These are phyloP conservation scores for Drosophila subpulchrella DNA, from an alignment of 1,140 invertebrate species.

Conservation along the genomic window DNA sequence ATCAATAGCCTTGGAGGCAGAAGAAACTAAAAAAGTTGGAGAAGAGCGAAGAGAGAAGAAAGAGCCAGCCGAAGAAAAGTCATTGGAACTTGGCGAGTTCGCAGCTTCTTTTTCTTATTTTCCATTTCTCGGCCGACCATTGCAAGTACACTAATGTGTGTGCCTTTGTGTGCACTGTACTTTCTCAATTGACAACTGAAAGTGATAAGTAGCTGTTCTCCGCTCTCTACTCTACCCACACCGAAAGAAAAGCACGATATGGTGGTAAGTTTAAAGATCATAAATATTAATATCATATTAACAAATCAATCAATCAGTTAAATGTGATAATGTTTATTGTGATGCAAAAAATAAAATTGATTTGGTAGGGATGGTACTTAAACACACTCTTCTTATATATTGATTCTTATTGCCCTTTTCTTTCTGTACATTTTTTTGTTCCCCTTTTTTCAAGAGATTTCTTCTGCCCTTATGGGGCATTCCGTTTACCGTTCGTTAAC, in stretches of 20 bases:
- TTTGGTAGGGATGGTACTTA: too few relatives aligned
- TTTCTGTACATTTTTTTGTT: background rate
- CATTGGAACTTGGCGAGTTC: constrained; percentile 34
- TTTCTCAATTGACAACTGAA: constrained; percentile 62
- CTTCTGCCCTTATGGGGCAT: constrained; percentile 2
- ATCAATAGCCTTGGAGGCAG: constrained; percentile 22
- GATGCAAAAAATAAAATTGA: too few relatives aligned
- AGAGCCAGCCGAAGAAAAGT: constrained; percentile 15
- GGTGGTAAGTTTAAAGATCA: background rate
- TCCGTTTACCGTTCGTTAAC: constrained; percentile 5
- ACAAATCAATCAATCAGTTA: too few relatives aligned
- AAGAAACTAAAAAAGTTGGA: background rate
- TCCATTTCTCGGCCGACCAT: constrained; percentile 13
- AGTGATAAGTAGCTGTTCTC: constrained; percentile 32
- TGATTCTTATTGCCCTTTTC: background rate
- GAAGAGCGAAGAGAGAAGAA: background rate
- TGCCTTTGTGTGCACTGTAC: constrained; percentile 30
- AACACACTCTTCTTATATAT: background rate
- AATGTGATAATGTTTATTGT: too few relatives aligned
- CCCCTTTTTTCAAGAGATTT: background rate
- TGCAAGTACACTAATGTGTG: constrained; percentile 4
- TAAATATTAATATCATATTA: too few relatives aligned
- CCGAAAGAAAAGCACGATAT: background rate
- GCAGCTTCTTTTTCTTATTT: constrained; percentile 13
- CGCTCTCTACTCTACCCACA: background rate